phyloP scores from a whole-genome alignment of 2,113 vertebrate species.

The Phylloscopus trochiloides region DNA sequence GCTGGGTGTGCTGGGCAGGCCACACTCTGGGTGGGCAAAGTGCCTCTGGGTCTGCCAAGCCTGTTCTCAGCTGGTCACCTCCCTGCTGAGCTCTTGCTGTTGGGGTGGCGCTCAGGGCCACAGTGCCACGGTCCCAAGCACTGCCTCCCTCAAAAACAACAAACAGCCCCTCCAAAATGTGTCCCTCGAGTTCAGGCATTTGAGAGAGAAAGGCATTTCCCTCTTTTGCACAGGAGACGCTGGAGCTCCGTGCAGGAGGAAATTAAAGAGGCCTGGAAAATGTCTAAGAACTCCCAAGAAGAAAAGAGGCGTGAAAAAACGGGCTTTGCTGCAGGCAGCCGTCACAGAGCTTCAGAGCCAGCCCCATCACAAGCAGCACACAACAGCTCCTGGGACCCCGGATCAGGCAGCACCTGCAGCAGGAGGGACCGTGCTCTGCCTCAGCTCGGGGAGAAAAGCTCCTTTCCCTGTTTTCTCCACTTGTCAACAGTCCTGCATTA shows the following conservation, averaged over 20 bases:
- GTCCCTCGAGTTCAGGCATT: not conserved
- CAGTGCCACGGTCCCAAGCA: accelerated
- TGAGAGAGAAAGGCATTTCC: not conserved
- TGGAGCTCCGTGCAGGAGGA: not conserved
- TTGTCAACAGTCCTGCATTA: not conserved
- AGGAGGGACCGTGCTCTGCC: not conserved
- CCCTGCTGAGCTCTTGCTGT: not conserved
- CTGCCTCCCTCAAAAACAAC: not conserved
- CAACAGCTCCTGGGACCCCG: not conserved
- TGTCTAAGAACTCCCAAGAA: not conserved
- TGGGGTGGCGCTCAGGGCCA: not conserved
- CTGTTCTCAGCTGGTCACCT: not conserved
- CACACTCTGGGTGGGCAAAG: accelerated
- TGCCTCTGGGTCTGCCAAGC: not conserved
- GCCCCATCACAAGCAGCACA: not conserved
- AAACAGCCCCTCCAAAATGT: not conserved
- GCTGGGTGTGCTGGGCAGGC: not conserved
- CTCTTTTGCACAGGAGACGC: not conserved
- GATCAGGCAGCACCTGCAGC: not conserved
- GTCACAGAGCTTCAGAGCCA: not conserved
- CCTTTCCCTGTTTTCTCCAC: not conserved
- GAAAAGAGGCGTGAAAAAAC: not conserved
- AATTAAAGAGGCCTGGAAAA: not conserved
- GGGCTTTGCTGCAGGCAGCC: not conserved
- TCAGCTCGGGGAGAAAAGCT: not conserved